Evolutionary conservation across 2,113 vertebrate species (phyloP).

Genomic region (Taurulus bubalis): DNA sequence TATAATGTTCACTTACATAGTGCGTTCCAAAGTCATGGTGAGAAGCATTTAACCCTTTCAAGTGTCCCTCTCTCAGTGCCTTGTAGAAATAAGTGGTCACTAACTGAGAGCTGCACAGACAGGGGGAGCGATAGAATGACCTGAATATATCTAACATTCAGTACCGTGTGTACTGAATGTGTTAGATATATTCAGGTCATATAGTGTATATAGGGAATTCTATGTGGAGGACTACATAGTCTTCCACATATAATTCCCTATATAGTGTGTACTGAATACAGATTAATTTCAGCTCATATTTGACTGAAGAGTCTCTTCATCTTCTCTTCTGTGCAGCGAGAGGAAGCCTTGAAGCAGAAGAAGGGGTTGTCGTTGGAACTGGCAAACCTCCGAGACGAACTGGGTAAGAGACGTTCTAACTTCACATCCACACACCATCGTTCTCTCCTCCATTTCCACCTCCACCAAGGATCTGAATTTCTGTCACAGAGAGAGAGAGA

Average conservation of each 20-base stretch:
- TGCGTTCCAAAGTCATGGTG: not conserved
- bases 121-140: not conserved
- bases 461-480: too few relatives aligned
- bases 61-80: not conserved
- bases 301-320: constrained; percentile 4
- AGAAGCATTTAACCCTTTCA: not conserved
- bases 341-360: constrained; percentile 86
- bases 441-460: not conserved
- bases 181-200: too few relatives aligned
- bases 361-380: constrained; percentile 87
- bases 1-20: not conserved
- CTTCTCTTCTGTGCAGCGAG: constrained; percentile 79
- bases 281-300: not conserved
- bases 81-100: not conserved
- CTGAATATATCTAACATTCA: not conserved
- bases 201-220: too few relatives aligned
- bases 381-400: constrained; percentile 83
- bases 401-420: constrained; percentile 84
- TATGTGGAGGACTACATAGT: too few relatives aligned
- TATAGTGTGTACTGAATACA: not conserved
- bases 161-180: too few relatives aligned
- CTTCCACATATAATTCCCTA: not conserved
- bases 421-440: not conserved
- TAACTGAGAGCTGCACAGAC: not conserved
- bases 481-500: too few relatives aligned